Evolutionary conservation across 2,113 vertebrate genomes (phyloP).

Genomic region (Lophura nycthemera): DNA sequence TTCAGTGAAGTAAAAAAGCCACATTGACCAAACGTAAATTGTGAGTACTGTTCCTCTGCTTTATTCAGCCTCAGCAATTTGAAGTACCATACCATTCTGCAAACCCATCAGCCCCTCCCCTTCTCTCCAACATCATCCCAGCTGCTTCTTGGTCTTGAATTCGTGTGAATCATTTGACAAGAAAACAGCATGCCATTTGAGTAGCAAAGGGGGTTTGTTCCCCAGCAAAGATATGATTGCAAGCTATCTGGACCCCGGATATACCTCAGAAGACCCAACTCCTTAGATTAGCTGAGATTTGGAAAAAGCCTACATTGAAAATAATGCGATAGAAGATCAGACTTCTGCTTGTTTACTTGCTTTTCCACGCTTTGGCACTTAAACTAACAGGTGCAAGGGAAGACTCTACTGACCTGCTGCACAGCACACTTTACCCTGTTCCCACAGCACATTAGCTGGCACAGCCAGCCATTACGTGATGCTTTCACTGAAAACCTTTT

Average conservation of each 20-base stretch:
- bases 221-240: not conserved
- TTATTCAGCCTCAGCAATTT: not conserved
- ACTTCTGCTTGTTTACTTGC: not conserved
- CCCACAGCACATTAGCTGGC: conserved; percentile 52
- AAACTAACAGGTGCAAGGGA: not conserved
- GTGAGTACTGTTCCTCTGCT: not conserved
- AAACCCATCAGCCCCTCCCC: not conserved
- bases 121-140: not conserved
- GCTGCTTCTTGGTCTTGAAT: too few relatives aligned
- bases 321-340: not conserved
- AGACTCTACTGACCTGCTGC: conserved; percentile 4
- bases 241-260: not conserved
- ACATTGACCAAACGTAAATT: fast-evolving
- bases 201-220: not conserved
- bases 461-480: conserved; percentile 37
- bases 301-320: conserved; percentile 1
- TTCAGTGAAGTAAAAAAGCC: not conserved
- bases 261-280: not conserved
- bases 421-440: conserved; percentile 11
- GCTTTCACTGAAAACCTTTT: conserved; percentile 53
- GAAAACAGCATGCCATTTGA: not conserved
- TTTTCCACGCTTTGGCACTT: not conserved
- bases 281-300: not conserved
- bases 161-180: not conserved
- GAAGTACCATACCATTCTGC: not conserved